These are phyloP conservation scores for Palythoa caribaeorum DNA, from an alignment of 92 coral and sea anemone species.

Conservation along the genomic window DNA sequence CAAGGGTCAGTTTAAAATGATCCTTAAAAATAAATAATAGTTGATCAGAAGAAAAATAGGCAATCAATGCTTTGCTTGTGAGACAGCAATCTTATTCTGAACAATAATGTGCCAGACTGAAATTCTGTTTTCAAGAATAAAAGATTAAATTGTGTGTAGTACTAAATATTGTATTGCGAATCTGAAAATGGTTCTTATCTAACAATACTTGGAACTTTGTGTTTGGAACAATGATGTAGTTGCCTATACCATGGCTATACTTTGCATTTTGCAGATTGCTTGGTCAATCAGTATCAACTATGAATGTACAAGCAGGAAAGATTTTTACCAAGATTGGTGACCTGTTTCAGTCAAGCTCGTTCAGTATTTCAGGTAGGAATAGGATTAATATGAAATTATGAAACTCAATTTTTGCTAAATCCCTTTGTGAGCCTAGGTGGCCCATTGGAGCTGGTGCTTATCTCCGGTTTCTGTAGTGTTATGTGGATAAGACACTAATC, in stretches of 20 bases:
- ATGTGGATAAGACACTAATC: no score
- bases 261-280: conserved; percentile 27
- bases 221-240: background rate
- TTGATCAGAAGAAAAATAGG: background rate
- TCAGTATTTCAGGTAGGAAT: conserved; percentile 37
- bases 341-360: conserved; percentile 77
- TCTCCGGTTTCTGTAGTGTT: no score
- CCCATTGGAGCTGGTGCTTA: no score
- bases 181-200: no score
- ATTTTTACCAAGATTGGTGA: conserved; percentile 92
- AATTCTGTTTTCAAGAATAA: no score
- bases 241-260: background rate
- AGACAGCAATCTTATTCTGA: no score
- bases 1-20: conserved; percentile 22
- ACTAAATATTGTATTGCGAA: no score
- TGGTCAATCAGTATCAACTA: conserved; percentile 88
- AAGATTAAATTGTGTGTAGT: no score
- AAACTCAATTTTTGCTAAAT: background rate
- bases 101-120: no score
- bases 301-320: conserved; percentile 97
- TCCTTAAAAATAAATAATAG: no score
- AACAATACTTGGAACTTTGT: background rate
- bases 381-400: background rate
- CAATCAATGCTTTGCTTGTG: no score
- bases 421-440: no score